Evolutionary conservation across 2,797 vertebrate species (phyloP), one percentile per base, ranked within the genome.

Genomic region (Peromyscus nudipes): DNA sequence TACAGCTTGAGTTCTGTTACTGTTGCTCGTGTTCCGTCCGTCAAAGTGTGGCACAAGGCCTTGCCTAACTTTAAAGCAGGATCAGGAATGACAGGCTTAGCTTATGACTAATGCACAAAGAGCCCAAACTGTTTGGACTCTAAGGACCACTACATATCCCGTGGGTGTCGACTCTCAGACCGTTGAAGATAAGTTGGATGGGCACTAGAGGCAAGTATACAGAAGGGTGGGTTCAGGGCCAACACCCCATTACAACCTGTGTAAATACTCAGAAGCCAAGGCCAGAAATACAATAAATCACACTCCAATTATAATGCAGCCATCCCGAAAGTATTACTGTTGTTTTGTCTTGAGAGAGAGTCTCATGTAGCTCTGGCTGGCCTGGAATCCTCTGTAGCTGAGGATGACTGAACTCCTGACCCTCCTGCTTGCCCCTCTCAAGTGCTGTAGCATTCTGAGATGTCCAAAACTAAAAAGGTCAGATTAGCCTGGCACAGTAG

Each of bases 61-160:
- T 67, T 81, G 19, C 76, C 46, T 93, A 37, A 76, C 89, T 95
- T 96, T 77, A 90, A 93, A 89, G 71, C 77, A 46, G 43, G 12
- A 14, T 81, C 19, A n/a, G 34, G 25, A 79, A 62, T 77, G 65
- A 83, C 21, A 60, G 17, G 43, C 31, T 90, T 75, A 89, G 60
- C 25, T 55, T 52, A 64, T 73, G 25, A 40, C 62, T 81, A 37
- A 55, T 37, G 55, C 65, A 34, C 23, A 79, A 83, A 65, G 73
- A 92, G 31, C 52, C 87, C 49, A 57, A 52, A 76, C 71, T 60
- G 29, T 34, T 12, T 92, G 60, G 55, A 40, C 67, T 71, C 6
- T 87, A 19, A 76, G 62, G 84, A 76, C 67, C 19, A 2, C 34
- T 76, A 5, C 29, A 11, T 92, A 60, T 11, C 67, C 62, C 80